phyloP scores from a whole-genome alignment of 2,113 vertebrate species.

The Hippocampus guttulatus region DNA sequence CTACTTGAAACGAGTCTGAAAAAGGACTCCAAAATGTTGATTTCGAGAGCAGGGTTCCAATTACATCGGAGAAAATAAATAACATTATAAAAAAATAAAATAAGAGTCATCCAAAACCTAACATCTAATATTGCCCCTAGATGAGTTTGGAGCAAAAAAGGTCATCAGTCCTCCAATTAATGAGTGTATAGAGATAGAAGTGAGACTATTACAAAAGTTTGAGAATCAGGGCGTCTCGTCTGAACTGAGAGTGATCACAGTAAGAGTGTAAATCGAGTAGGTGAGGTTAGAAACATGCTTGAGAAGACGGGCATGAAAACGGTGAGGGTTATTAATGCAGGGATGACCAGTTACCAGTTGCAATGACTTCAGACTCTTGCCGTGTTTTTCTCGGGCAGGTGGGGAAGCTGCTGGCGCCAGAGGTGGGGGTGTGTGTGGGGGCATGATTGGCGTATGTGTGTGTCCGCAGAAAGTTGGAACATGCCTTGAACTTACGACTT shows the following conservation, averaged over 20 bases:
- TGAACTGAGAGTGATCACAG: background rate
- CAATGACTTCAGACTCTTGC: background rate
- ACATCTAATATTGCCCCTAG: no score
- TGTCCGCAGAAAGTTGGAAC: background rate
- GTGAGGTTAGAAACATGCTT: slow-evolving; percentile 28
- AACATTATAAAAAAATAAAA: no score
- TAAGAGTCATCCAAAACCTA: no score
- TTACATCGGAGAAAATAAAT: no score
- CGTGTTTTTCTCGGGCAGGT: background rate
- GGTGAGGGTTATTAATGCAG: slow-evolving; percentile 2
- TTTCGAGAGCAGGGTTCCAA: no score
- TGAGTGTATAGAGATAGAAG: no score
- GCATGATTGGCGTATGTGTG: no score
- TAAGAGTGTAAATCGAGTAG: background rate
- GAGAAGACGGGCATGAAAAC: slow-evolving; percentile 19
- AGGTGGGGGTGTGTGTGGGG: background rate
- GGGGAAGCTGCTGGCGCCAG: background rate
- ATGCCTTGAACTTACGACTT: background rate
- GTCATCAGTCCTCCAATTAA: no score
- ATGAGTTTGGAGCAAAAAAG: no score
- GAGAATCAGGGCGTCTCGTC: background rate
- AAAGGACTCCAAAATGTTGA: no score
- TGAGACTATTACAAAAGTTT: background rate
- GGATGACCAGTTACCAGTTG: background rate
- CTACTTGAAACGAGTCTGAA: no score